phyloP scores from a whole-genome alignment of 2,113 vertebrate species.

The Oncorhynchus masou region DNA sequence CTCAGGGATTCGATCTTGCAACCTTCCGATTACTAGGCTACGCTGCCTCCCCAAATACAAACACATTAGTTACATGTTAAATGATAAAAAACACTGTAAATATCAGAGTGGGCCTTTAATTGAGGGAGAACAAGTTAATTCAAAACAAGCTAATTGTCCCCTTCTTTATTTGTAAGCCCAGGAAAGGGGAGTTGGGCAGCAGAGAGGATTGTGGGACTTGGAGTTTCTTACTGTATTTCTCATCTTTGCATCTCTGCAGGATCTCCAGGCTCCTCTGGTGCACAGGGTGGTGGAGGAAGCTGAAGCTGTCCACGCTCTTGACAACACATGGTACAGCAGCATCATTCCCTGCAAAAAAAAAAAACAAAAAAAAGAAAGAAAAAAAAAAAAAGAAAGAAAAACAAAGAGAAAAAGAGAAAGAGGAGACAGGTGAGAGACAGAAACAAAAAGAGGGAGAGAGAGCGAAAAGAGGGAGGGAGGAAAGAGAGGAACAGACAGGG shows the following conservation, averaged over 20 bases:
- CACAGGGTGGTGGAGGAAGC: conserved; percentile 99
- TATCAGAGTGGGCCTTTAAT: too few relatives aligned
- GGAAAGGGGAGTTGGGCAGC: conserved; percentile 16
- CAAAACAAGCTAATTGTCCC: too few relatives aligned
- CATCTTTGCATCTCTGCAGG: conserved; percentile 99
- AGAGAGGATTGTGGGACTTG: conserved; percentile 67
- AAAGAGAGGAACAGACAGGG: neutral
- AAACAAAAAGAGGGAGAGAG: neutral
- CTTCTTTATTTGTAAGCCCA: neutral
- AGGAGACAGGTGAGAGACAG: conserved; percentile 4
- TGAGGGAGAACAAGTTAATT: too few relatives aligned
- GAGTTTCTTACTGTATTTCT: conserved; percentile 96
- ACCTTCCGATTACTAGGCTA: too few relatives aligned
- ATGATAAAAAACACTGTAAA: too few relatives aligned
- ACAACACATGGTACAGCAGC: conserved; percentile 84
- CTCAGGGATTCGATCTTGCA: too few relatives aligned
- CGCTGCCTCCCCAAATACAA: too few relatives aligned
- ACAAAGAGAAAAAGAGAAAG: neutral
- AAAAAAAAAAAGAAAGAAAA: neutral
- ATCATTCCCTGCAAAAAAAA: conserved; percentile 81
- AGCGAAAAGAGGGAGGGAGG: neutral
- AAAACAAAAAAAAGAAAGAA: neutral
- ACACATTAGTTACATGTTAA: too few relatives aligned
- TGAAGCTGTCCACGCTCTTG: conserved; percentile 97
- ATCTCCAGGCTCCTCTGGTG: conserved; percentile 99